Conservation (phyloP, 2,888 invertebrate species). For the Omphaloscelis lunosa region DNA sequence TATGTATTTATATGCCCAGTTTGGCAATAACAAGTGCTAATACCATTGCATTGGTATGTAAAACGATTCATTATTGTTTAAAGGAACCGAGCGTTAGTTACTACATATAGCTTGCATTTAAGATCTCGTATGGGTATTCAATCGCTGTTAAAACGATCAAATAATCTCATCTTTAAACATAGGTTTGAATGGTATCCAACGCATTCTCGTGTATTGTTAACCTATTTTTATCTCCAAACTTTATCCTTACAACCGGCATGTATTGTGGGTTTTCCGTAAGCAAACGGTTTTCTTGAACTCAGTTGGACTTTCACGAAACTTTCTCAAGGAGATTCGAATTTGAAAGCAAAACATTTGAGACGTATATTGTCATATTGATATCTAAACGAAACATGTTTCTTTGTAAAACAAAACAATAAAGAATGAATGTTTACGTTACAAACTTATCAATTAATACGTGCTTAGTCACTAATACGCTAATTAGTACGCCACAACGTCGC, state of each 20-base stretch:
- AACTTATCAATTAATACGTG: slow-evolving; percentile 57
- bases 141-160: too few species aligned
- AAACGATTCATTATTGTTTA: too few species aligned
- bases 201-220: neutral
- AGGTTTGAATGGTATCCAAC: neutral
- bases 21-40: too few species aligned
- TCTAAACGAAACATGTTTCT: neutral
- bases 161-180: too few species aligned
- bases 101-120: too few species aligned
- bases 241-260: neutral
- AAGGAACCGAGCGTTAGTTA: too few species aligned
- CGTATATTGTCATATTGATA: slow-evolving; percentile 8
- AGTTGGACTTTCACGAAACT: neutral
- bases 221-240: neutral
- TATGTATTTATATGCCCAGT: too few species aligned
- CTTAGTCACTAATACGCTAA: slow-evolving; percentile 50
- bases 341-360: neutral
- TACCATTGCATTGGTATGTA: too few species aligned
- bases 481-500: slow-evolving; percentile 32
- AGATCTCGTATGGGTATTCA: too few species aligned
- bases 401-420: slow-evolving; percentile 18
- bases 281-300: slow-evolving; percentile 1
- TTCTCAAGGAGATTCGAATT: neutral
- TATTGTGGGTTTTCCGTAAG: neutral
- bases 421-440: slow-evolving; percentile 18